phyloP scores from a whole-genome alignment of 2,888 invertebrate genomes.

The Epinotia nisella region DNA sequence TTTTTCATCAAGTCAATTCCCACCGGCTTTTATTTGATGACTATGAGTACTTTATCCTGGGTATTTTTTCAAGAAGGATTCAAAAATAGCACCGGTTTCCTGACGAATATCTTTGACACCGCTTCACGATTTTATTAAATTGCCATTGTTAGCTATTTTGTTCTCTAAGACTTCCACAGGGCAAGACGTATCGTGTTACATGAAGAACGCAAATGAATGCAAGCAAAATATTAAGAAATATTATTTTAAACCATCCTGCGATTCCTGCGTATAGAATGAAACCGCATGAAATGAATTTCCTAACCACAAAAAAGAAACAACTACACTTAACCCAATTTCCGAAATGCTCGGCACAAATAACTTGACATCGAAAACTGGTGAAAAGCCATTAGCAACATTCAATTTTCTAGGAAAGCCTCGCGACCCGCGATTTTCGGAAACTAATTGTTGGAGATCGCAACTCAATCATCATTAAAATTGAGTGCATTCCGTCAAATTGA shows the following conservation, averaged over 20 bases:
- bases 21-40: no score
- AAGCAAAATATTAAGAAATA: background rate
- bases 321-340: background rate
- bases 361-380: conserved; percentile 17
- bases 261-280: background rate
- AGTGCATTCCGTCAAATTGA: conserved; percentile 29
- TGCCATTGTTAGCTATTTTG: no score
- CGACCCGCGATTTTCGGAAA: conserved; percentile 60
- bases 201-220: background rate
- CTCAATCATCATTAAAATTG: conserved; percentile 35
- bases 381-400: conserved; percentile 34
- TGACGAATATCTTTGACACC: no score
- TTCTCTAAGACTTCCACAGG: no score
- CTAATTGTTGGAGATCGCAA: conserved; percentile 56
- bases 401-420: conserved; percentile 25
- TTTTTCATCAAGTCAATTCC: no score
- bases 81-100: no score
- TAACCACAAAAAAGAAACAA: conserved; percentile 6
- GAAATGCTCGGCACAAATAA: conserved; percentile 23
- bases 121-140: no score
- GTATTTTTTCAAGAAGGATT: no score
- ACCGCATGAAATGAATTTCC: conserved; percentile 5
- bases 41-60: no score
- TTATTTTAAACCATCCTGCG: conserved; percentile 1
- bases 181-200: no score